Conservation (phyloP, 1,140 invertebrate genomes). For the Dryas iulia region DNA sequence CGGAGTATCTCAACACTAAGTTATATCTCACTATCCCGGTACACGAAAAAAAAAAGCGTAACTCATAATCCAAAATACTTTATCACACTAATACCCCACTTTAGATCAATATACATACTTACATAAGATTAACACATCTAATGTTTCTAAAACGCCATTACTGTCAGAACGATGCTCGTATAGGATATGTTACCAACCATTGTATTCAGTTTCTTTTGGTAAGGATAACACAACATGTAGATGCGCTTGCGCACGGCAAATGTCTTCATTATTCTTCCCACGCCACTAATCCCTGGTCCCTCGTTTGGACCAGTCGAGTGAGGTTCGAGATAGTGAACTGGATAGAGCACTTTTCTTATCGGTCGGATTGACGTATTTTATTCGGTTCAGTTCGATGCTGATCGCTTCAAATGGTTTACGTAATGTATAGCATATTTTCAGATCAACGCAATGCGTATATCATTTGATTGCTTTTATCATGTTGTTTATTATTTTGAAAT, state of each 20-base stretch:
- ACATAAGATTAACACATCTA: slow-evolving; percentile 26
- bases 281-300: slow-evolving; percentile 42
- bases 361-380: slow-evolving; percentile 32
- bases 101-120: slow-evolving; percentile 27
- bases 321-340: slow-evolving; percentile 26
- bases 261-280: slow-evolving; percentile 70
- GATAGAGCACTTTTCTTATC: slow-evolving; percentile 32
- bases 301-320: slow-evolving; percentile 37
- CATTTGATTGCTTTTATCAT: background rate
- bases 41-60: too few species aligned
- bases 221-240: slow-evolving; percentile 45
- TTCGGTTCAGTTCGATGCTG: slow-evolving; percentile 22
- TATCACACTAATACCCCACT: slow-evolving; percentile 13
- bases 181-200: slow-evolving; percentile 21
- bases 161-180: slow-evolving; percentile 5
- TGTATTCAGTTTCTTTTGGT: slow-evolving; percentile 28
- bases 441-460: background rate
- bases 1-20: too few species aligned
- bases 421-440: slow-evolving; percentile 14
- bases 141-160: slow-evolving; percentile 23
- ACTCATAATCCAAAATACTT: slow-evolving; percentile 8
- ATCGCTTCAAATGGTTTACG: slow-evolving; percentile 28
- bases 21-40: too few species aligned
- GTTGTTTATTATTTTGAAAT: background rate
- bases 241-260: slow-evolving; percentile 49